phyloP scores from a whole-genome alignment of 2,113 vertebrate genomes.

The Xiphorhynchus elegans region DNA sequence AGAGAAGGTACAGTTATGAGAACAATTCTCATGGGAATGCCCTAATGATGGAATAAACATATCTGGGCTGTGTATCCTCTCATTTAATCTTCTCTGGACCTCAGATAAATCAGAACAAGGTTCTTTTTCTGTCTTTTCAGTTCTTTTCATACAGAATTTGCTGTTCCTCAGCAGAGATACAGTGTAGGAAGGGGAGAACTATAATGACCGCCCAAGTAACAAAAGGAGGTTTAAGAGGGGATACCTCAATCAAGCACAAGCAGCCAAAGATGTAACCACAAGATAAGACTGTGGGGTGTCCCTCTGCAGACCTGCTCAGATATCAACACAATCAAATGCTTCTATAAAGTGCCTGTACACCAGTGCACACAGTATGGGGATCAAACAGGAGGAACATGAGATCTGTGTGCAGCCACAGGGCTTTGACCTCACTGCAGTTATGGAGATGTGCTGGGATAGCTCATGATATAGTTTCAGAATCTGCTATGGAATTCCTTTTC shows the following conservation, averaged over 20 bases:
- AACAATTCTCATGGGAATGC: neutral
- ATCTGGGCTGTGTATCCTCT: neutral
- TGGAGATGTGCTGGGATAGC: neutral
- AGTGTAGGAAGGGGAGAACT: neutral
- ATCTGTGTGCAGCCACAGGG: neutral
- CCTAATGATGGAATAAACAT: neutral
- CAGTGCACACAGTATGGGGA: neutral
- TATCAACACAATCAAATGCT: neutral
- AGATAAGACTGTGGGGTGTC: neutral
- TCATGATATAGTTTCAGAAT: neutral
- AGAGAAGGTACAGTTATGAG: neutral
- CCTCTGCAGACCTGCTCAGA: neutral
- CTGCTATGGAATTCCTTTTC: too few species aligned
- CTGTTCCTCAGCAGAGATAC: neutral
- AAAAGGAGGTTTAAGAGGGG: neutral
- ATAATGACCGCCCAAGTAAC: neutral
- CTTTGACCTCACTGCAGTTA: neutral
- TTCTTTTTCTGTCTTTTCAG: slow-evolving; percentile 51
- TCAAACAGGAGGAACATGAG: neutral
- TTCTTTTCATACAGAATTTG: slow-evolving; percentile 28
- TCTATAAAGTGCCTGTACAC: neutral
- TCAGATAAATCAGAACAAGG: slow-evolving; percentile 50
- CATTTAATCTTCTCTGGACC: slow-evolving; percentile 28
- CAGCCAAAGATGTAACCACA: neutral
- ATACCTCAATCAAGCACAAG: neutral